Percentiles rank a stretch among this genome's conserved stretches.
phyloP scores from a whole-genome alignment of 2,113 vertebrate genomes.

The Clarias magur region DNA sequence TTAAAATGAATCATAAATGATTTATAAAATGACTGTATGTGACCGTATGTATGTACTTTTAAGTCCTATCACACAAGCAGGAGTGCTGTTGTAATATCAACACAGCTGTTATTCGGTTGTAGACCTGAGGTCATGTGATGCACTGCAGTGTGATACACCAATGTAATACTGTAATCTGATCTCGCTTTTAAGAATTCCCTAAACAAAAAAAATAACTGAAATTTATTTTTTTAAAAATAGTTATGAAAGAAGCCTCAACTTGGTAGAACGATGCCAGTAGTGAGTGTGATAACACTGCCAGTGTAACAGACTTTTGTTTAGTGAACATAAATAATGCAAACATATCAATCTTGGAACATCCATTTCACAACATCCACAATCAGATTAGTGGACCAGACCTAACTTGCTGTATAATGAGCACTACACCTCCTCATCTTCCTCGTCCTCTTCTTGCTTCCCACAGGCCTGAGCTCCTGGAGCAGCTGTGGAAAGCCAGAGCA shows the following conservation, averaged over 20 bases:
- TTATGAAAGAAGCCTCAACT: background rate
- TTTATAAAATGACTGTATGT: too few species aligned
- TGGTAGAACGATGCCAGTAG: background rate
- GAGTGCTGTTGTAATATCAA: background rate
- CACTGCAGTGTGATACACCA: background rate
- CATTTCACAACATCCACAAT: background rate
- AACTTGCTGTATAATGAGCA: background rate
- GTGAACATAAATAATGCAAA: background rate
- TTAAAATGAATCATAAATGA: too few species aligned
- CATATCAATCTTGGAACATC: background rate
- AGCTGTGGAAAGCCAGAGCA: conserved; percentile 95
- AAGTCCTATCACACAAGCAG: background rate
- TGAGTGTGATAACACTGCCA: background rate
- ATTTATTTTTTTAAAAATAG: background rate
- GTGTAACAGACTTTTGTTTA: background rate
- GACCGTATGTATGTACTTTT: background rate
- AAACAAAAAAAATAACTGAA: background rate
- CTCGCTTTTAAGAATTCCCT: background rate
- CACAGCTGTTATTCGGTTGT: background rate
- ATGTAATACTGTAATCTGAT: background rate
- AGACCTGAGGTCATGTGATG: background rate
- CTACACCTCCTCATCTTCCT: background rate
- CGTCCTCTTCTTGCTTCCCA: conserved; percentile 35
- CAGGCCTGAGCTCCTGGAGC: conserved; percentile 96
- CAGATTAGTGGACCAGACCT: background rate